phyloP scores from a whole-genome alignment of 2,797 vertebrate species.

The Carcharodon carcharias region DNA sequence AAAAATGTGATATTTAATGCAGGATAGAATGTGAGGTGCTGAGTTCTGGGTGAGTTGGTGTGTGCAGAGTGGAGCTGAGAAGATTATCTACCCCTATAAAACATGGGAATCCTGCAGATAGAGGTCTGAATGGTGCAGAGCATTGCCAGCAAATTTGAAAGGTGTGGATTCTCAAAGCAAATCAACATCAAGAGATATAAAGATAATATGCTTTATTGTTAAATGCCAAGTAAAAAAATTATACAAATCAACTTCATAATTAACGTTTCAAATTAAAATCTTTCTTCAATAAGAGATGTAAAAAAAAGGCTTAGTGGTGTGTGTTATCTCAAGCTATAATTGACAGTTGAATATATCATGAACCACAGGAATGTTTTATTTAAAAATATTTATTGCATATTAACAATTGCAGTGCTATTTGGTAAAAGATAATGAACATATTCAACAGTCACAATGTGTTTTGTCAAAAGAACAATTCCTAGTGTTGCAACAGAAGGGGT shows the following conservation, averaged over 20 bases:
- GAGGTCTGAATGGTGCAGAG: neutral
- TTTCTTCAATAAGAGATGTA: neutral
- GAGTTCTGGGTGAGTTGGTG: neutral
- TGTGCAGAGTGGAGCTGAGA: neutral
- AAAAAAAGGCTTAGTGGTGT: constrained; percentile 29
- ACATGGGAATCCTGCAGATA: too few relatives aligned
- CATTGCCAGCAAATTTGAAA: neutral
- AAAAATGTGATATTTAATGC: neutral
- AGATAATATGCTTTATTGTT: constrained; percentile 34
- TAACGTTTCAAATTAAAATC: constrained; percentile 34
- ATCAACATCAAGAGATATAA: neutral
- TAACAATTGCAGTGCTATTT: constrained; percentile 33
- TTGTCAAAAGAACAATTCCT: neutral
- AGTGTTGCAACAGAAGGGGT: constrained; percentile 17
- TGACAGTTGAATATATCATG: constrained; percentile 31
- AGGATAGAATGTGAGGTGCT: neutral
- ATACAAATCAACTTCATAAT: constrained; percentile 34
- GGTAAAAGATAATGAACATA: constrained; percentile 30
- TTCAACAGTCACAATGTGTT: constrained; percentile 16
- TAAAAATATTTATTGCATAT: constrained; percentile 36
- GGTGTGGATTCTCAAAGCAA: neutral
- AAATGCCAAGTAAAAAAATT: constrained; percentile 37
- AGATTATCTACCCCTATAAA: neutral
- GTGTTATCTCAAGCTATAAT: neutral
- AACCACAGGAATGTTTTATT: constrained; percentile 28